phyloP scores from a whole-genome alignment of 2,888 invertebrate genomes.

The Polietes domitor region DNA sequence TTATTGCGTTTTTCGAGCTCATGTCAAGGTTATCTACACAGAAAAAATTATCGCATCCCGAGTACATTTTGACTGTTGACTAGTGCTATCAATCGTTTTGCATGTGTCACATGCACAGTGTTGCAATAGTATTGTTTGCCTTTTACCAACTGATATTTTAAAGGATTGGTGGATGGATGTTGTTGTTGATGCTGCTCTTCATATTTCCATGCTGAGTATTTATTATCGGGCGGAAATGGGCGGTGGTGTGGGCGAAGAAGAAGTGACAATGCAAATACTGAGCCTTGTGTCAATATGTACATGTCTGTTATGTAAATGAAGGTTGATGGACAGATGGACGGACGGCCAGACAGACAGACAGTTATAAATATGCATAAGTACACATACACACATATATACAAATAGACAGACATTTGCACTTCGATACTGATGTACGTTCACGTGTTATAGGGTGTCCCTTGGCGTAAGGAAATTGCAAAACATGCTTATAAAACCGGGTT shows the following conservation, averaged over 20 bases:
- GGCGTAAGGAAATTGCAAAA: background rate
- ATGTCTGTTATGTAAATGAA: slow-evolving; percentile 51
- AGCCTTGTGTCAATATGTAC: slow-evolving; percentile 23
- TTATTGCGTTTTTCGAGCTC: no score
- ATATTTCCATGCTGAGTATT: background rate
- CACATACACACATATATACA: background rate
- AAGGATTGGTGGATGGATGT: background rate
- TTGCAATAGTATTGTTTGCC: slow-evolving; percentile 34
- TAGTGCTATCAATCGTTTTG: no score
- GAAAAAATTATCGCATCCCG: no score
- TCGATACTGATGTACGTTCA: background rate
- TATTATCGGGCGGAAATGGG: background rate
- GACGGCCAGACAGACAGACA: slow-evolving; percentile 42
- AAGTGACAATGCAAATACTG: slow-evolving; percentile 4
- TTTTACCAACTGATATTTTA: background rate
- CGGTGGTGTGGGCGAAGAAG: no score
- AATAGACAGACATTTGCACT: background rate
- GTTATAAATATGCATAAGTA: slow-evolving; percentile 51
- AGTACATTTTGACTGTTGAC: no score
- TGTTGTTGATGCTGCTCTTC: background rate
- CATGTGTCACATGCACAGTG: slow-evolving; percentile 51
- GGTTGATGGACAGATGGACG: slow-evolving; percentile 13
- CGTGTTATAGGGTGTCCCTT: background rate
- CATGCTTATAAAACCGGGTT: no score
- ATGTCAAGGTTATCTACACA: no score